Base-by-base conservation (phyloP, 2,888 invertebrate species). In the Anthrax anthrax region DNA sequence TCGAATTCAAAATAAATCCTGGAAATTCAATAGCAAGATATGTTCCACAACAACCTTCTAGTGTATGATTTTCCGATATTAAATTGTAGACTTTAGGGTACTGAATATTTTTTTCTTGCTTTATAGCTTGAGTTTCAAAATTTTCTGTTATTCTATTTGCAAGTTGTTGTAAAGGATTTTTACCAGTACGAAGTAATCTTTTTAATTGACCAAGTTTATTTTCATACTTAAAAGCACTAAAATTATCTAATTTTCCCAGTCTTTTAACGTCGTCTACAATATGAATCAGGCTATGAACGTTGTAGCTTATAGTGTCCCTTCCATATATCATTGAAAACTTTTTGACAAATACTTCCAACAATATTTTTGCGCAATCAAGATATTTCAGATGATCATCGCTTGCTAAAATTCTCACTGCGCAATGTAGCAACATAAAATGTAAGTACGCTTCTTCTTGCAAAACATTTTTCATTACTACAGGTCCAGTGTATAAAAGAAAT, bases 261-360 rank as follows among this genome's bases (percentile, higher is more conserved):
- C 47, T 56, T 43, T 42, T 37, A 9, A 56, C 58, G 51, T 66
- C 65, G 44, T 57, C 54, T 17, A 59, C 18, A 17, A 42, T 32
- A 18, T 42, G 32, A 4, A 34, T 18, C 16, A 42, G 17, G 10
- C 27, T 32, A 34, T 42, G 42, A 18, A 42, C 34, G n/a, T 32
- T 42, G 18, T 34, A 43, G 16, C 37, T 43, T 14, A 43, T 23
- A n/a, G 32, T 43, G n/a, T 43, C 43, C 4, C 14, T 27, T 37
- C 43, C 37, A 37, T 43, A 43, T 19, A 43, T 13, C 17, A 5
- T 9, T 19, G 19, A 23, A 19, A 37, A 43, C 13, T 43, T 9
- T 18, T 23, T 18, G 3, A 43, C 43, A 37, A 43, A 43, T 16
- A 6, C 13, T 19, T 43, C 16, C 10, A 43, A 18, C 19, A 43